phyloP scores from a whole-genome alignment of 1,140 invertebrate genomes.

The Papilio glaucus region DNA sequence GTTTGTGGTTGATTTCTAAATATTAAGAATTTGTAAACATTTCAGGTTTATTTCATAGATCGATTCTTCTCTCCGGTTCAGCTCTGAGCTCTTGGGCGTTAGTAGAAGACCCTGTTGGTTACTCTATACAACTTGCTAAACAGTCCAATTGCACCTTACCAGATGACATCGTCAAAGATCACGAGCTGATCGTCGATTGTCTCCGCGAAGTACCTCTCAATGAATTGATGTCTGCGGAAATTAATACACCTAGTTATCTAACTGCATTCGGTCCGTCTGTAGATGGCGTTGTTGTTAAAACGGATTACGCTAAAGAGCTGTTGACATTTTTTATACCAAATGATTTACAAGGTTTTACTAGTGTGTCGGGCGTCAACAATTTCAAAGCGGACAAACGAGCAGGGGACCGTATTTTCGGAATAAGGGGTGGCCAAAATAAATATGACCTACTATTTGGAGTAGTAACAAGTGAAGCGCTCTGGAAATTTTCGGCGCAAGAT shows the following conservation, averaged over 20 bases:
- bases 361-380: conserved; percentile 79
- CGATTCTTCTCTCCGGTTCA: conserved; percentile 95
- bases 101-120: conserved; percentile 94
- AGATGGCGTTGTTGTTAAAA: conserved; percentile 93
- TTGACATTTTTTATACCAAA: conserved; percentile 83
- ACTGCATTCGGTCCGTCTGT: conserved; percentile 93
- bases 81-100: conserved; percentile 97
- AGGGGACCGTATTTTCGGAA: conserved; percentile 79
- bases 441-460: conserved; percentile 94
- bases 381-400: conserved; percentile 85
- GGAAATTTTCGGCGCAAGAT: conserved; percentile 92
- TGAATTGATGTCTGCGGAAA: conserved; percentile 90
- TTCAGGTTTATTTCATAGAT: conserved; percentile 93
- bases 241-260: conserved; percentile 92
- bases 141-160: conserved; percentile 94
- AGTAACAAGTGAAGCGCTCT: conserved; percentile 92
- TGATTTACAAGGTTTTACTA: conserved; percentile 63
- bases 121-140: conserved; percentile 92
- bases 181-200: conserved; percentile 92
- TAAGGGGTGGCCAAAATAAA: conserved; percentile 82
- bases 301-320: conserved; percentile 90
- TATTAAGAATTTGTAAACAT: background rate
- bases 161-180: conserved; percentile 89
- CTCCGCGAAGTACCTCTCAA: conserved; percentile 90
- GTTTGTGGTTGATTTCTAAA: background rate